phyloP scores from a whole-genome alignment of 1,140 invertebrate genomes.

The Tetranychus cinnabarinus region DNA sequence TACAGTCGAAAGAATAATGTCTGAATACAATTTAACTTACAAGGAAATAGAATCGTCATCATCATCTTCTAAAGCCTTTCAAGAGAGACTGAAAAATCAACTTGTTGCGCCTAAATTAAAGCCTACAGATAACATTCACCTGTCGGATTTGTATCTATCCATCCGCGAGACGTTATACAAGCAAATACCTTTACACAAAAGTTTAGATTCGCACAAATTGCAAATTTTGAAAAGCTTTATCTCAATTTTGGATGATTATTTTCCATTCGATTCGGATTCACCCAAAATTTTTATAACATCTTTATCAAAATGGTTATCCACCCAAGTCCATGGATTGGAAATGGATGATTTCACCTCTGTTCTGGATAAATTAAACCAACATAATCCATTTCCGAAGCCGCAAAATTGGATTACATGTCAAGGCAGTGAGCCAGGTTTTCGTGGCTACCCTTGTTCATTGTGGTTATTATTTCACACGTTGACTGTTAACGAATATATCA shows the following conservation, averaged over 20 bases:
- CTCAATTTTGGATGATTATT: conserved; percentile 1
- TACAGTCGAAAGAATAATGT: too few relatives aligned
- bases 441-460: conserved; percentile 84
- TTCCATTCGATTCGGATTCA: conserved; percentile 11
- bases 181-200: background rate
- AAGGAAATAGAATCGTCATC: too few relatives aligned
- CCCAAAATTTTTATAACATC: conserved; percentile 6
- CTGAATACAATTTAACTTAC: too few relatives aligned
- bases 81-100: too few relatives aligned
- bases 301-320: conserved; percentile 5
- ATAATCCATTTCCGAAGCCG: conserved; percentile 18
- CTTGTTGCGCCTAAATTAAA: too few relatives aligned
- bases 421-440: conserved; percentile 38
- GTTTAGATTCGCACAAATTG: conserved; percentile 3
- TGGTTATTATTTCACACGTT: conserved; percentile 88
- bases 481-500: conserved; percentile 46
- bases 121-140: background rate
- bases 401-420: conserved; percentile 55
- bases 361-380: background rate
- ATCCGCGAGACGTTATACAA: conserved; percentile 1
- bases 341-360: background rate
- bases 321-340: background rate
- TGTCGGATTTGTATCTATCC: conserved; percentile 8
- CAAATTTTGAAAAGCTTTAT: conserved; percentile 4
- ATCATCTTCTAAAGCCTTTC: too few relatives aligned